Percentiles rank a stretch among this genome's conserved stretches.
phyloP scores from a whole-genome alignment of 2,113 vertebrate species.

The Semnopithecus entellus region DNA sequence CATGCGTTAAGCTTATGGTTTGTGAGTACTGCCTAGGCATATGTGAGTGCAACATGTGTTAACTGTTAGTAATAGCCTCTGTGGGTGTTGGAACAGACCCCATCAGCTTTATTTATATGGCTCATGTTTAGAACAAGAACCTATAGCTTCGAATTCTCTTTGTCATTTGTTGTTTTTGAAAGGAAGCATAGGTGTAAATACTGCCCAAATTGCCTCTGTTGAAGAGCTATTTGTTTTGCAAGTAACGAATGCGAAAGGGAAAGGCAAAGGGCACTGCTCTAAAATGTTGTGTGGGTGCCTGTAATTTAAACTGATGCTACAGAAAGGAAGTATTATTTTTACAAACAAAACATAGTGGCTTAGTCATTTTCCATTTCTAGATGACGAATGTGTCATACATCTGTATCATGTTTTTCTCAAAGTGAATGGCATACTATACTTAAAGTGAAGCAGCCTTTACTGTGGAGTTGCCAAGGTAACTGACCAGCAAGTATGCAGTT shows the following conservation, averaged over 20 bases:
- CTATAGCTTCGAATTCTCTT: not conserved
- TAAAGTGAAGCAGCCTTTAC: conserved; percentile 54
- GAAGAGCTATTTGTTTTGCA: conserved; percentile 52
- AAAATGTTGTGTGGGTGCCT: conserved; percentile 25
- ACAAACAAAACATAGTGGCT: conserved; percentile 66
- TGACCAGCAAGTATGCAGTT: conserved; percentile 64
- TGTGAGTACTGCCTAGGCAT: not conserved
- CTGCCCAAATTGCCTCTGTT: not conserved
- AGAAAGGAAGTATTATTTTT: conserved; percentile 65
- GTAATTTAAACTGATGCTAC: conserved; percentile 58
- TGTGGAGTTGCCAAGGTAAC: conserved; percentile 74
- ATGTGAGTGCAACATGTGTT: not conserved
- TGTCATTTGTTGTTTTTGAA: conserved; percentile 54
- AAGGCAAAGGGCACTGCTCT: conserved; percentile 19
- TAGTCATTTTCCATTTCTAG: conserved; percentile 72
- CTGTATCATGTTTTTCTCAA: conserved; percentile 68
- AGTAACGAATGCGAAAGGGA: conserved; percentile 30
- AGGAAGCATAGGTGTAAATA: conserved; percentile 47
- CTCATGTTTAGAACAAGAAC: conserved; percentile 25
- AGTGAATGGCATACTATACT: conserved; percentile 44
- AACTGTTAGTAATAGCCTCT: not conserved
- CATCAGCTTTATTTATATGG: not conserved
- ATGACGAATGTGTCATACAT: conserved; percentile 55
- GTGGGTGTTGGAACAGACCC: not conserved
- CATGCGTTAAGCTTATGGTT: not conserved